phyloP scores from a whole-genome alignment of 2,113 vertebrate species.

The Baryphthengus martii region DNA sequence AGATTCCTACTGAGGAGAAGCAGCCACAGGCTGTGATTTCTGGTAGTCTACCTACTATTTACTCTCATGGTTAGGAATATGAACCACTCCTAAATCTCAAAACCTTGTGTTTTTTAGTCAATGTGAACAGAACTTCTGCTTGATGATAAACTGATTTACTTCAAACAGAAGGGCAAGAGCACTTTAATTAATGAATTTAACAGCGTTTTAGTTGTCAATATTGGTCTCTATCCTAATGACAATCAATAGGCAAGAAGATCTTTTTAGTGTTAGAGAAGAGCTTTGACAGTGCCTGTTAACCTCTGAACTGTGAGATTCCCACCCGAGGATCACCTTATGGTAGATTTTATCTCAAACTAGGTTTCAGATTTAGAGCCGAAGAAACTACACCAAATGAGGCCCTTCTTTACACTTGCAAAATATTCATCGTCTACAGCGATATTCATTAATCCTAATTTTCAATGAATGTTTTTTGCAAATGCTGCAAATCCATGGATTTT shows the following conservation, averaged over 20 bases:
- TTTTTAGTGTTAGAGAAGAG: neutral
- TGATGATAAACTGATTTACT: neutral
- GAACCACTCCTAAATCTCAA: neutral
- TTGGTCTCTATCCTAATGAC: neutral
- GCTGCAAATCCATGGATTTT: neutral
- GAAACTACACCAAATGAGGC: neutral
- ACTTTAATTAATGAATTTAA: neutral
- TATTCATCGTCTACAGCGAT: neutral
- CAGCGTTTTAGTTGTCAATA: neutral
- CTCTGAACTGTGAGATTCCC: neutral
- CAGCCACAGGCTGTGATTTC: neutral
- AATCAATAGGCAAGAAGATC: neutral
- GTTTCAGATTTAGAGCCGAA: neutral
- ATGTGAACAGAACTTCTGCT: neutral
- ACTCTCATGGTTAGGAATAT: neutral
- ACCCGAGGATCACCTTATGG: neutral
- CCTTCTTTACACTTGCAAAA: neutral
- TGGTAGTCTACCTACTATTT: neutral
- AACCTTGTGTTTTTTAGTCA: neutral
- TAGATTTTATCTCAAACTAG: neutral
- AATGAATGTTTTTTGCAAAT: neutral
- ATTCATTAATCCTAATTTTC: neutral
- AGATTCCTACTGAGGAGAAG: neutral
- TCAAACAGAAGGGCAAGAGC: neutral
- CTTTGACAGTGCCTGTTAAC: neutral